phyloP scores from a whole-genome alignment of 2,888 invertebrate species.

The Ophioninae sp. region DNA sequence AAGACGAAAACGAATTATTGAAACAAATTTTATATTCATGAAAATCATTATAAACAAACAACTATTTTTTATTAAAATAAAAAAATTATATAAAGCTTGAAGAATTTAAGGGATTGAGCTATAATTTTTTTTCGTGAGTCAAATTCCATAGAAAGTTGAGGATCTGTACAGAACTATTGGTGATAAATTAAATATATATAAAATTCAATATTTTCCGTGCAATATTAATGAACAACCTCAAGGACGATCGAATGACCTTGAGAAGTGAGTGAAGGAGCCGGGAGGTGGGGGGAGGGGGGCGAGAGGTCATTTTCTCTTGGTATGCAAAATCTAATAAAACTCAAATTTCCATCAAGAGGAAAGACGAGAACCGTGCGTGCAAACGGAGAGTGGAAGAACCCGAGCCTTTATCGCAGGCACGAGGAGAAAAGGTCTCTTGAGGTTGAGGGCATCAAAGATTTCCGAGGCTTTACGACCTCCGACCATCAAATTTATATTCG shows the following conservation, averaged over 20 bases:
- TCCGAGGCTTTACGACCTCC: neutral
- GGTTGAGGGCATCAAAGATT: neutral
- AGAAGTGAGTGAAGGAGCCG: neutral
- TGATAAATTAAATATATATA: conserved; percentile 17
- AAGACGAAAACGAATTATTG: no score
- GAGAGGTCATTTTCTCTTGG: neutral
- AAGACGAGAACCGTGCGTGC: conserved; percentile 10
- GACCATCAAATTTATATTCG: neutral
- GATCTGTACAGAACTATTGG: neutral
- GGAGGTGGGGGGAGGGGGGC: neutral
- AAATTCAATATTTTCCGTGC: neutral
- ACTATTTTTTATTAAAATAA: no score
- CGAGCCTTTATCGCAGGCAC: neutral
- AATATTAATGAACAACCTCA: conserved; percentile 11
- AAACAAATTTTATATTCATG: no score
- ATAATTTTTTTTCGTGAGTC: conserved; percentile 5
- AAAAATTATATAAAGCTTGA: no score
- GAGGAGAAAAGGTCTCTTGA: neutral
- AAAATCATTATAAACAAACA: no score
- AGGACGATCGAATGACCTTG: neutral
- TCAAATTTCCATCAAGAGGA: conserved; percentile 21
- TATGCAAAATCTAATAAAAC: conserved; percentile 13
- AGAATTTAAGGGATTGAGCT: neutral
- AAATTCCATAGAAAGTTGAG: conserved; percentile 2
- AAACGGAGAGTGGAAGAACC: neutral